phyloP scores from a whole-genome alignment of 1,140 invertebrate species.

The Melanaphis sacchari region DNA sequence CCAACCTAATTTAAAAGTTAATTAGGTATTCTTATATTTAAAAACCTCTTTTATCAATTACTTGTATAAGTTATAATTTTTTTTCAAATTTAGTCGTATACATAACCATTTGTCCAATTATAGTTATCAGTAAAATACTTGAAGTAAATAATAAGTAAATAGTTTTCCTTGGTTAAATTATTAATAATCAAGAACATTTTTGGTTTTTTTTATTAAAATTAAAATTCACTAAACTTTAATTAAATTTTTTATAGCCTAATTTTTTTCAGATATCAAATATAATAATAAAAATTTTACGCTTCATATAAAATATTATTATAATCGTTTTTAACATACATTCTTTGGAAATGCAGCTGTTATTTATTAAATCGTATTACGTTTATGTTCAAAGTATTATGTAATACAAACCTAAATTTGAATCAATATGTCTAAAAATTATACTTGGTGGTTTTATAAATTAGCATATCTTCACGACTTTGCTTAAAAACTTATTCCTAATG shows the following conservation, averaged over 20 bases:
- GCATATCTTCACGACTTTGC: not conserved
- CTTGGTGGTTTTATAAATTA: not conserved
- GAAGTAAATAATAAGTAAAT: not conserved
- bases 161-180: not conserved
- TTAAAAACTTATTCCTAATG: not conserved
- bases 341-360: not conserved
- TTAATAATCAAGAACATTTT: not conserved
- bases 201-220: not conserved
- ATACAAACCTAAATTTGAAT: not conserved
- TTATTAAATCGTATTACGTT: not conserved
- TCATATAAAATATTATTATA: not conserved
- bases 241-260: not conserved
- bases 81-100: not conserved
- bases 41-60: too few species aligned
- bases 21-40: not conserved
- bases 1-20: not conserved
- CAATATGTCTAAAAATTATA: not conserved
- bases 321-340: not conserved
- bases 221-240: not conserved
- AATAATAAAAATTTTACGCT: not conserved
- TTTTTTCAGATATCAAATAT: not conserved
- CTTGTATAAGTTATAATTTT: not conserved
- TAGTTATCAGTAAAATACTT: not conserved
- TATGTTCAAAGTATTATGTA: not conserved
- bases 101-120: not conserved